Evolutionary conservation across 1,140 invertebrate genomes (phyloP).

Genomic region (Mercenaria mercenaria): DNA sequence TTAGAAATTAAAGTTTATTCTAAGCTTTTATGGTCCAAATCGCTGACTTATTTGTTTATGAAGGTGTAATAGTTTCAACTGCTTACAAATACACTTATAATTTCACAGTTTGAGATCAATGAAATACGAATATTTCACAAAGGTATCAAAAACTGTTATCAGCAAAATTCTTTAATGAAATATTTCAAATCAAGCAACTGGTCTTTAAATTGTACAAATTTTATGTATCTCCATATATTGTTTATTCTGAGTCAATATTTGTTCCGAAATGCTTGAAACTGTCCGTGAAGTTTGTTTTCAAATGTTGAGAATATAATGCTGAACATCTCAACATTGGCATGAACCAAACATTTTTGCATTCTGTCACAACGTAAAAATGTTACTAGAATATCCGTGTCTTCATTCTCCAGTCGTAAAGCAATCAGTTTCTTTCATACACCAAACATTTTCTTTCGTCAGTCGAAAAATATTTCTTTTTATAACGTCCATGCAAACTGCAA

Average conservation of each 20-base stretch:
- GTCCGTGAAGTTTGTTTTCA: not conserved
- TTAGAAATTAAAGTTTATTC: no score
- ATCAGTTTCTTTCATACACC: not conserved
- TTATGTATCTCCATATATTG: constrained; percentile 13
- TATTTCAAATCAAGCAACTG: not conserved
- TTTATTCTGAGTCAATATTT: constrained; percentile 28
- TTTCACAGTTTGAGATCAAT: no score
- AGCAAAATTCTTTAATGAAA: not conserved
- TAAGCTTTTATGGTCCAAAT: no score
- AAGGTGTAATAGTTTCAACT: no score
- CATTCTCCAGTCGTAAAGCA: not conserved
- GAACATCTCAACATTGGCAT: not conserved
- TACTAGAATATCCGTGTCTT: not conserved
- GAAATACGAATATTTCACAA: not conserved
- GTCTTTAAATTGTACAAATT: not conserved
- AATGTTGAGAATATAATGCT: not conserved
- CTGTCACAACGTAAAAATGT: not conserved
- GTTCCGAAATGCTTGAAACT: not conserved
- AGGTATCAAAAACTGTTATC: not conserved
- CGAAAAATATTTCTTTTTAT: not conserved
- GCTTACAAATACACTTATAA: no score
- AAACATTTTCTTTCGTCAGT: no score
- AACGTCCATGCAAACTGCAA: not conserved
- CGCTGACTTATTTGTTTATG: no score
- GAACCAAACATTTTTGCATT: not conserved